Percentiles rank a stretch among this genome's conserved stretches.
phyloP scores from a whole-genome alignment of 2,113 vertebrate species.

The Ursus arctos region DNA sequence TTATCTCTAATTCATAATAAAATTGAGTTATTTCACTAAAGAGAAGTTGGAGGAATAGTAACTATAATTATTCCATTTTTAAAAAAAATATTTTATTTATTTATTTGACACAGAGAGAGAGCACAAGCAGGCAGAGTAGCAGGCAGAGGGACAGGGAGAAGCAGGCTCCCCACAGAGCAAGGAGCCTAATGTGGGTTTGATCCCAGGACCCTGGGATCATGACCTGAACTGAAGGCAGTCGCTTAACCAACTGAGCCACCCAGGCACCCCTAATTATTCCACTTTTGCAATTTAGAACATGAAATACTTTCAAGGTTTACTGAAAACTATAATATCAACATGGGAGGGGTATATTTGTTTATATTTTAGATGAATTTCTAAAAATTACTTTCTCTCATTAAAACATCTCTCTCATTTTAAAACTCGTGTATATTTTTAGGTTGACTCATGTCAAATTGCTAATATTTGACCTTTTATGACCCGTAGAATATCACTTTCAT shows the following conservation, averaged over 20 bases:
- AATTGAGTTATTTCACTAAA: conserved; percentile 18
- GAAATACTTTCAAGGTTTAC: conserved; percentile 12
- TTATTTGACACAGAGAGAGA: too few relatives aligned
- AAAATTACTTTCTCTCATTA: background rate
- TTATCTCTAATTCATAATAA: conserved; percentile 30
- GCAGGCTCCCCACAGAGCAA: too few relatives aligned
- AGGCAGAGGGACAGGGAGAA: too few relatives aligned
- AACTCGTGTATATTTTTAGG: background rate
- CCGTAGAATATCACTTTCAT: background rate
- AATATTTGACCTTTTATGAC: background rate
- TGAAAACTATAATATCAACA: background rate
- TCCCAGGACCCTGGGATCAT: too few relatives aligned
- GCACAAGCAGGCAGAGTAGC: too few relatives aligned
- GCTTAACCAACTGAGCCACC: too few relatives aligned
- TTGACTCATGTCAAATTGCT: background rate
- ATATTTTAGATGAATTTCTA: background rate
- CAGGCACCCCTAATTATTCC: background rate
- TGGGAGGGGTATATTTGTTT: background rate
- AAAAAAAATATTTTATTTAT: too few relatives aligned
- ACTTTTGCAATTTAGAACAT: conserved; percentile 32
- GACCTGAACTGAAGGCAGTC: too few relatives aligned
- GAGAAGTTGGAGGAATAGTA: background rate
- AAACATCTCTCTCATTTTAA: background rate
- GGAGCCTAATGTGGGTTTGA: too few relatives aligned
- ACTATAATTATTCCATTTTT: conserved; percentile 1